Evolutionary conservation across 2,888 invertebrate genomes (phyloP), one percentile per base, ranked within the genome.

Genomic region (Sphecodes monilicornis): DNA sequence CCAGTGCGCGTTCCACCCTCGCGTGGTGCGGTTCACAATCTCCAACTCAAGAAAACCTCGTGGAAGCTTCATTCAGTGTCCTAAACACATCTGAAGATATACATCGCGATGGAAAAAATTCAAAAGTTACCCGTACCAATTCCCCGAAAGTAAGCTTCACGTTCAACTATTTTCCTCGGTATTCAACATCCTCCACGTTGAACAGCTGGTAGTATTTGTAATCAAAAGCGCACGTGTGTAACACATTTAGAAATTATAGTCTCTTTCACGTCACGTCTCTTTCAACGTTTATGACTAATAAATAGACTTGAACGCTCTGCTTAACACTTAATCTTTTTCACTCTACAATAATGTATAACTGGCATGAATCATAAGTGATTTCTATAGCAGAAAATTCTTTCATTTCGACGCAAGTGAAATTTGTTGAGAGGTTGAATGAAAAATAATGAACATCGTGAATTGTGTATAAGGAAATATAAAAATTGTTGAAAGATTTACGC

Each of bases 1-100:
- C 85, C 91, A 93, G 93, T 93, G 86, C 91, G 91, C 92, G 89
- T 90, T 84, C 85, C 85, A 92, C 91, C 91, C 86, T 90, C 89
- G 84, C 75, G 88, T 86, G 91, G 91, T 90, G 88, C 89, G 90
- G 90, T 91, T 88, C 90, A 85, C 54, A 76, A 70, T 81, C 70
- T 26, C 39, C 41, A 66, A 69, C 76, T 78, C 75, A 60, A 79
- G 50, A 50, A 16, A 43, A 80, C 83, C 85, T 78, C 90, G 84
- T 88, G 86, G 73, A 80, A 69, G 60, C 71, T 68, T 84, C 73
- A 54, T 74, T 86, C 82, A 57, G 76, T 76, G 78, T 64, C 8
- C 29, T 32, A 72, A 64, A 84, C 29, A 16, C 57, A 50, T 72
- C 43, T 75, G 70, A 84, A 69, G 77, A 75, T 22, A 46, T 1